Conservation (phyloP, 2,113 vertebrate species). For the Sinocyclocheilus grahami region DNA sequence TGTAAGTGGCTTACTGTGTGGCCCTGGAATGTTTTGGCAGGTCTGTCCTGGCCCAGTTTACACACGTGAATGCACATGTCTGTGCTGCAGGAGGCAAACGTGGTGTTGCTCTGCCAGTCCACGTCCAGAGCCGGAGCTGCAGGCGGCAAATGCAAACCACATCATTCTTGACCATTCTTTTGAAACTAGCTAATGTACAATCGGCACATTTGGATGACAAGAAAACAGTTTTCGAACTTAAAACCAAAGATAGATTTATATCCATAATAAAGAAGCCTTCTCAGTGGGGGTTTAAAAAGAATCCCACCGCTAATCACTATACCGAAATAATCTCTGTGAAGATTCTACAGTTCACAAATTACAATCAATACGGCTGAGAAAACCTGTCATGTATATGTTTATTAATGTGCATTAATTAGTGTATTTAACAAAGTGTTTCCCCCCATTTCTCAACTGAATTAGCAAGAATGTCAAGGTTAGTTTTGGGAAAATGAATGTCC, state of each 20-base stretch:
- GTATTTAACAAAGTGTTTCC: not conserved
- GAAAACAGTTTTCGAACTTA: no score
- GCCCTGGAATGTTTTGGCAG: conserved; percentile 98
- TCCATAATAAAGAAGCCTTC: no score
- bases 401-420: not conserved
- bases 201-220: not conserved
- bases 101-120: conserved; percentile 99
- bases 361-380: not conserved
- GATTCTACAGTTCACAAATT: not conserved
- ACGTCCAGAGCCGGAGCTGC: conserved; percentile 94
- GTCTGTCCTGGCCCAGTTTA: conserved; percentile 94
- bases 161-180: not conserved
- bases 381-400: not conserved
- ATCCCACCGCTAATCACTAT: no score
- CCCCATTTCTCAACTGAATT: not conserved
- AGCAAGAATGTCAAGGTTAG: not conserved
- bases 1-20: conserved; percentile 82
- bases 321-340: not conserved
- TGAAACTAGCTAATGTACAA: not conserved
- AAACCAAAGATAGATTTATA: no score
- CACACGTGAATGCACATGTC: conserved; percentile 99
- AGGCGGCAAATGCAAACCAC: not conserved
- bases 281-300: no score
- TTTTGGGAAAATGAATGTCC: not conserved
- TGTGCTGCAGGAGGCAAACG: conserved; percentile 96